Evolutionary conservation across 2,888 invertebrate species (phyloP).

Genomic region (Platycnemis pennipes): DNA sequence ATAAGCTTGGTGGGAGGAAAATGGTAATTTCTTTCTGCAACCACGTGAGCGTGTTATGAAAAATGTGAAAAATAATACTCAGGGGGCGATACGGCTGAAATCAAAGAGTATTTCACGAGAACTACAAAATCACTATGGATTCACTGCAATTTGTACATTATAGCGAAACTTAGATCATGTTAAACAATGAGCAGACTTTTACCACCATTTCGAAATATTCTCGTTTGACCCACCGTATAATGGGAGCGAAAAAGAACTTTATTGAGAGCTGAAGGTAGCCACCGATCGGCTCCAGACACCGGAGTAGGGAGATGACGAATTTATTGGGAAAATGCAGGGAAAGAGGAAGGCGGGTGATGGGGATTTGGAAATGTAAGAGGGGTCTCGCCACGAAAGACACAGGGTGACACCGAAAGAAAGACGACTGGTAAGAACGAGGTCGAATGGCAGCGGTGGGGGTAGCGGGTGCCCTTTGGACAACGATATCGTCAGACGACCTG

Average conservation of each 20-base stretch:
- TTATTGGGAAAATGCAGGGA: neutral
- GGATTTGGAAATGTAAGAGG: neutral
- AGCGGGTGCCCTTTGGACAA: neutral
- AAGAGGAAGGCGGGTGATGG: neutral
- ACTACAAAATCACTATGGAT: neutral
- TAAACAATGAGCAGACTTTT: no score
- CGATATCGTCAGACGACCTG: slow-evolving; percentile 20
- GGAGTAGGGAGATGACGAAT: neutral
- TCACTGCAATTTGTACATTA: no score
- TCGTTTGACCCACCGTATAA: no score
- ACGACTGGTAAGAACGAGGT: neutral
- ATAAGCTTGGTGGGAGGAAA: no score
- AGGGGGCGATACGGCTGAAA: no score
- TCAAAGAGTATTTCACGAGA: no score
- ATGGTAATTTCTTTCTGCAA: no score
- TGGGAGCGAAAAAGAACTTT: neutral
- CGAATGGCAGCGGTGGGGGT: neutral
- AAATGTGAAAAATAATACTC: no score
- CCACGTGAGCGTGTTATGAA: no score
- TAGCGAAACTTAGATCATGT: no score
- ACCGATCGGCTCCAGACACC: neutral
- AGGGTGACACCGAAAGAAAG: neutral
- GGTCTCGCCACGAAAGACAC: neutral
- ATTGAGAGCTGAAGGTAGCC: neutral
- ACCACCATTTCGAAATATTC: no score